Evolutionary conservation across 2,797 vertebrate genomes (phyloP), one percentile per base, ranked within the genome.

Genomic region (Betta splendens): DNA sequence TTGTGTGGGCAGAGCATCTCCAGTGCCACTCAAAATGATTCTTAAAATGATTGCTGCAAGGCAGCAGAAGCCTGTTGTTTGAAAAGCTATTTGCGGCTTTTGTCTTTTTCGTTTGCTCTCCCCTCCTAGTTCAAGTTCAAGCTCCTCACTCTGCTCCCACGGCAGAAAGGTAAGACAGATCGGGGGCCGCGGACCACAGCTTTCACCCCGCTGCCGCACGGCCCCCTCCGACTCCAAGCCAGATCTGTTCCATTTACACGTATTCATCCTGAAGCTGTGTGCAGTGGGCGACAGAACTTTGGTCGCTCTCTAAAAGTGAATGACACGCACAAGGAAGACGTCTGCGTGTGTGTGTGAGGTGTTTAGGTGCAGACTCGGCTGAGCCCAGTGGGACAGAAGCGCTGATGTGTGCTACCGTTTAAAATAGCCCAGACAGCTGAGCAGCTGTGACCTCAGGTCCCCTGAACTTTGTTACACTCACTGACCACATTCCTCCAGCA

Each of bases 381-480:
- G 47, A 72, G 70, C 60, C n/a, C 48, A 67, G 56, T 70, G 61
- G 73, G 58, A 81, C 84, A 87, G 84, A 87, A 89, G 83, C 49
- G 83, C 87, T 87, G 86, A 89, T 85, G 82, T 87, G 77, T 79
- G 81, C 81, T 78, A 44, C 76, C 20, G 56, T 85, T 86, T 81
- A 81, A 90, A 89, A 89, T 89, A 90, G 84, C 74, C 79, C 84
- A 87, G 86, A 87, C 84, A 90, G 87, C 85, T 85, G 84, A 89
- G 88, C 87, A 85, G 87, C 86, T 89, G 80, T 88, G 88, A 87
- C 85, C 89, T 88, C 71, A 82, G 75, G 75, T 86, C 84, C 71
- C 81, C 80, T 50, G 55, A 75, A 80, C 77, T 72, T 84, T 86
- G 70, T 87, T 81, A 80, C 79, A 83, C 71, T 82, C 52, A 56